phyloP scores from a whole-genome alignment of 2,113 vertebrate genomes.

The Chunga burmeisteri region DNA sequence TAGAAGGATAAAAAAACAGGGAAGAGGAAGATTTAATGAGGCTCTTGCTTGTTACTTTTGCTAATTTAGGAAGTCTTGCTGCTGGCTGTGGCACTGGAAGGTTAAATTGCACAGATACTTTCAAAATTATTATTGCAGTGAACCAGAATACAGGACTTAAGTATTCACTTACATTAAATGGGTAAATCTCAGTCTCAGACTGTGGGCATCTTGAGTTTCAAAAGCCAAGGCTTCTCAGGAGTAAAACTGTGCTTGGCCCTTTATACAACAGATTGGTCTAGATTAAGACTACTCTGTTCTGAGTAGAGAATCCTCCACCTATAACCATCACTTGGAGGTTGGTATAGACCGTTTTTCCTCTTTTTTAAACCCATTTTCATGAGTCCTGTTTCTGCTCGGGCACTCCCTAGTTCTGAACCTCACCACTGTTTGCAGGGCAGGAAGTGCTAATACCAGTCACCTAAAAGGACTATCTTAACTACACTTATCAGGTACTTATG shows the following conservation, averaged over 20 bases:
- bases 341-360: not conserved
- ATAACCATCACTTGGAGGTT: not conserved
- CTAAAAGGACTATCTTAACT: not conserved
- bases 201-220: not conserved
- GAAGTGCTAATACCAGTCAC: not conserved
- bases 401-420: not conserved
- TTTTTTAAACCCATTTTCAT: not conserved
- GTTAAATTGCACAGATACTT: slow-evolving; percentile 34
- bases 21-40: slow-evolving; percentile 42
- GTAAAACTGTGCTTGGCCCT: not conserved
- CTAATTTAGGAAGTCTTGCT: slow-evolving; percentile 56
- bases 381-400: not conserved
- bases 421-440: not conserved
- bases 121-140: not conserved
- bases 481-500: accelerated
- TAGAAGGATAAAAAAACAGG: not conserved
- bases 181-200: not conserved
- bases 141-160: not conserved
- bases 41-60: slow-evolving; percentile 56
- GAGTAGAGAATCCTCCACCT: too few species aligned
- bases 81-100: slow-evolving; percentile 34
- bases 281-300: not conserved
- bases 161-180: not conserved
- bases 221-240: not conserved
- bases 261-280: not conserved